Evolutionary conservation across 1,140 invertebrate genomes (phyloP), one percentile per base, ranked within the genome.

Genomic region (Gryon sp.): DNA sequence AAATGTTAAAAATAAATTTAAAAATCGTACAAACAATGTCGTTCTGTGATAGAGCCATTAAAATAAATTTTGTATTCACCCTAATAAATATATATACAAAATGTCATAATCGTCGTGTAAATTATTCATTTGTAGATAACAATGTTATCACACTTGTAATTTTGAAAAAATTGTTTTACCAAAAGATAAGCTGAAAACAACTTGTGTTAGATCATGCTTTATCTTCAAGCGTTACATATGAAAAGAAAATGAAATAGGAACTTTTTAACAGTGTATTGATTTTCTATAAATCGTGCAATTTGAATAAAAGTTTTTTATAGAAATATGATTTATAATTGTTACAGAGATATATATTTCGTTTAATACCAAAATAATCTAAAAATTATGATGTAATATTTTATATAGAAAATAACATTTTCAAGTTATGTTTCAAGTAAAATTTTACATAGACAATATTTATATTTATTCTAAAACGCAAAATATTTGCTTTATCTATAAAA

Each of bases 51-150:
- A 24, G 3, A 24, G 22, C 22, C 22, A 4, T 34, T 34, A 12
- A 9, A 12, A 34, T 34, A 28, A 28, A 28, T 12, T 12, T 34
- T 2, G 11, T 34, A 34, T 12, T 4, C 22, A 24, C 7, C 3
- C 3, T 24, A 4, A 24, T 7, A 24, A 4, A 24, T 24, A 24
- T 7, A 11, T 34, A 34, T 11, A 14, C 2, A 50, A 40, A 48
- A n/a, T 19, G 14, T 40, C 22, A 24, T 22, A 50, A 50, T 41
- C 11, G 26, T 30, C 45, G 41, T 41, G 11, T 40, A 38, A 65
- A 65, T 7, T 11, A 28, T 52, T 46, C 38, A 15, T 65, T 52
- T 43, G 38, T 52, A 52, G 26, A 52, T 52, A 52, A 52, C 15
- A 34, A 34, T 34, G 18, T 28, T 20, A 22, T 32, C 52, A 65